Percentiles rank a stretch among this genome's conserved stretches.
Conservation (phyloP, 2,888 invertebrate species). For the Caenorhabditis doughertyi region DNA sequence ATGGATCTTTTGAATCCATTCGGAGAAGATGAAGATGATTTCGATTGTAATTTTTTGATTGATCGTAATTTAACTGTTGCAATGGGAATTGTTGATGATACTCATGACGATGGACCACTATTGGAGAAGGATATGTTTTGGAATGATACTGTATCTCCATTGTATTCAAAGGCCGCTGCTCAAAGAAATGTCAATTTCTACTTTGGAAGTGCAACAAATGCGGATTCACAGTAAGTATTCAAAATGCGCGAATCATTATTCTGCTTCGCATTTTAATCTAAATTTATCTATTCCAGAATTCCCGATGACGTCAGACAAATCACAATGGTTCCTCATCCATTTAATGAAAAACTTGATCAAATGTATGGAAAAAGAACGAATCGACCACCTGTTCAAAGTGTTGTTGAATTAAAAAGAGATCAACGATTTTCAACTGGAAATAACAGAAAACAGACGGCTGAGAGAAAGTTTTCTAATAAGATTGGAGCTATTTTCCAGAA, state of each 20-base stretch:
- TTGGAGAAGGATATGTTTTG: slow-evolving; percentile 70
- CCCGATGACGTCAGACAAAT: slow-evolving; percentile 64
- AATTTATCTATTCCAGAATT: slow-evolving; percentile 46
- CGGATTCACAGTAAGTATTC: slow-evolving; percentile 48
- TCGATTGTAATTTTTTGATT: slow-evolving; percentile 70
- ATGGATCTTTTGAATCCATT: slow-evolving; percentile 73
- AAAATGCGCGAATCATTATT: too few species aligned
- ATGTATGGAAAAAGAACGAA: slow-evolving; percentile 36
- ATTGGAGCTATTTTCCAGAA: slow-evolving; percentile 57
- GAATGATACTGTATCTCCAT: slow-evolving; percentile 71
- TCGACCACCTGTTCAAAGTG: slow-evolving; percentile 55
- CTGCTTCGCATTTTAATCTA: too few species aligned
- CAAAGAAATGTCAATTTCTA: slow-evolving; percentile 70
- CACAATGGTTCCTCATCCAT: slow-evolving; percentile 71
- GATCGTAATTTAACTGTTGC: slow-evolving; percentile 70
- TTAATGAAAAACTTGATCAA: slow-evolving; percentile 67
- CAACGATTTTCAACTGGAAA: slow-evolving; percentile 49
- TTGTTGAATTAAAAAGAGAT: slow-evolving; percentile 61
- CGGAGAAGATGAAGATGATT: slow-evolving; percentile 73
- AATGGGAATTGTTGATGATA: slow-evolving; percentile 67
- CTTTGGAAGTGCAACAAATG: slow-evolving; percentile 68
- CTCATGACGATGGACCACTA: slow-evolving; percentile 65
- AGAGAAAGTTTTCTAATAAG: slow-evolving; percentile 36
- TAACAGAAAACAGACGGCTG: slow-evolving; percentile 46
- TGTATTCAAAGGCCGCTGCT: slow-evolving; percentile 67